Percentiles rank a stretch among this genome's conserved stretches.
Evolutionary conservation across 2,797 vertebrate species (phyloP).

Genomic region (Molossus molossus): DNA sequence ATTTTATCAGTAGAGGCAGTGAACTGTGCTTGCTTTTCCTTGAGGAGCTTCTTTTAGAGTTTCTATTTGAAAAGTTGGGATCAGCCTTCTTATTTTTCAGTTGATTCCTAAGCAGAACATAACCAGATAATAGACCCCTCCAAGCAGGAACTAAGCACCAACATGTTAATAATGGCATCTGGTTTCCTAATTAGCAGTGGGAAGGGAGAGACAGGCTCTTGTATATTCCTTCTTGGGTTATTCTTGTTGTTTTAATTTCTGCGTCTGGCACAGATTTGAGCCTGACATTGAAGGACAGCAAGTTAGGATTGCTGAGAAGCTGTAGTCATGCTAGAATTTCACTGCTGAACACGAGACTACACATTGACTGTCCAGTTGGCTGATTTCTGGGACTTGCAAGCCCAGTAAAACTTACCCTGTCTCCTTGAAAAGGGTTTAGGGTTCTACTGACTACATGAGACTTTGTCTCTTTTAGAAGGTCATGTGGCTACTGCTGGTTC

Average conservation of each 20-base stretch:
- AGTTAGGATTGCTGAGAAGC: background rate
- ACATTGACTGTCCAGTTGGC: background rate
- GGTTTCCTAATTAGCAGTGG: background rate
- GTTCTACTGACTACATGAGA: background rate
- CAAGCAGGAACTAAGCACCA: background rate
- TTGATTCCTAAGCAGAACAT: background rate
- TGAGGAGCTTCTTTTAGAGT: slow-evolving; percentile 2
- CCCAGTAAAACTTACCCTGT: background rate
- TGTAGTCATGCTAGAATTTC: background rate
- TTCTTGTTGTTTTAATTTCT: background rate
- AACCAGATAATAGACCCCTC: background rate
- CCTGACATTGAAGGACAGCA: background rate
- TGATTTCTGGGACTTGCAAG: background rate
- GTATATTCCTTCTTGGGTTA: background rate
- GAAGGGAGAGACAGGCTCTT: background rate
- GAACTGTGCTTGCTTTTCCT: background rate
- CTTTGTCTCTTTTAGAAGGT: background rate
- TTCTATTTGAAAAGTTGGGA: background rate
- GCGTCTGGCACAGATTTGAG: background rate
- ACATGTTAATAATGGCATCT: background rate
- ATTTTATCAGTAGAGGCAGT: background rate
- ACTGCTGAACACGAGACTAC: background rate
- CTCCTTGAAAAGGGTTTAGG: background rate
- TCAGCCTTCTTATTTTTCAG: slow-evolving; percentile 12
- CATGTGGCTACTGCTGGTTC: background rate